A percentile compares a stretch with the other conserved stretches of the same genome.
Conservation (phyloP, 2,113 vertebrate species). For the Sceloporus undulatus region DNA sequence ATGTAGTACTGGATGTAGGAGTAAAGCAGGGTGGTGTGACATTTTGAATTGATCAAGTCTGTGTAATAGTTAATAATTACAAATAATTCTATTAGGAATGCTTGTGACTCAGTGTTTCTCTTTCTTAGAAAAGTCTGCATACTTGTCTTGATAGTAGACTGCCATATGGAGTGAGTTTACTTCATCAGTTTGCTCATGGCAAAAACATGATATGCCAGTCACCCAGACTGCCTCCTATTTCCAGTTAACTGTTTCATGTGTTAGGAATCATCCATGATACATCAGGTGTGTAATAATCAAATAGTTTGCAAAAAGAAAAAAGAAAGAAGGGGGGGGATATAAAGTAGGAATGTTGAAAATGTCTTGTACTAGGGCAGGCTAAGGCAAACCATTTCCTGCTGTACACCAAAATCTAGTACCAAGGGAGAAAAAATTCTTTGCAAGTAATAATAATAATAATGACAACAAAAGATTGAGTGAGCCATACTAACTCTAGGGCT, state of each 20-base stretch:
- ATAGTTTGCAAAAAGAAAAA: not conserved
- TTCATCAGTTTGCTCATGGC: not conserved
- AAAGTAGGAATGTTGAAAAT: not conserved
- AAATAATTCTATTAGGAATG: conserved; percentile 9
- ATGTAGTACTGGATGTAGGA: not conserved
- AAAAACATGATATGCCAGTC: not conserved
- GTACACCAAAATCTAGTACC: not conserved
- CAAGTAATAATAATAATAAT: not conserved
- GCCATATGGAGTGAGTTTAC: not conserved
- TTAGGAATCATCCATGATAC: not conserved
- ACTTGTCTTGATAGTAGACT: conserved; percentile 19
- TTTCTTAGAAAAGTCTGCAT: not conserved
- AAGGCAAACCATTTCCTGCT: not conserved
- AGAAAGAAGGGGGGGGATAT: not conserved
- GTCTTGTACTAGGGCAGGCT: no score
- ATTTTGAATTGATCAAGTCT: not conserved
- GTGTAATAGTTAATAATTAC: not conserved
- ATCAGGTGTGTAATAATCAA: not conserved
- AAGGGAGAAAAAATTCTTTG: not conserved
- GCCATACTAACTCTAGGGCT: not conserved
- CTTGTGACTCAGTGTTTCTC: not conserved
- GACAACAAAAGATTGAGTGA: not conserved
- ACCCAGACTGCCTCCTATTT: not conserved
- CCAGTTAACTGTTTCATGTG: not conserved
- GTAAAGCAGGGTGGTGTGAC: no score